These are phyloP conservation scores for Corynorhinus townsendii DNA, from an alignment of 2,113 vertebrate genomes.

Conservation along the genomic window DNA sequence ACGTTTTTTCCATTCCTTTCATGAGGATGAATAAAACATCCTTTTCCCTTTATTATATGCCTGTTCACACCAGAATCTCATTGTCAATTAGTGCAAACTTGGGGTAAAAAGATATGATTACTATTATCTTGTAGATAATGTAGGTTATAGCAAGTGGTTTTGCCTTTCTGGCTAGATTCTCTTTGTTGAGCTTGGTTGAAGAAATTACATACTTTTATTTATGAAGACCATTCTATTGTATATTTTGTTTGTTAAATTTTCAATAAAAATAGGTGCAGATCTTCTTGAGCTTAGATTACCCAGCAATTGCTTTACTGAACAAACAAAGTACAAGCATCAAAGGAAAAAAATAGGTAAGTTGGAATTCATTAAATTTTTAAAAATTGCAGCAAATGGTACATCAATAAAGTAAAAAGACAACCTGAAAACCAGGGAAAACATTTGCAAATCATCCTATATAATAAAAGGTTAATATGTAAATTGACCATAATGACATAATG, in stretches of 20 bases:
- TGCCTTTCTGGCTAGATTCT: neutral
- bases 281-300: neutral
- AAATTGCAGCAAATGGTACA: no score
- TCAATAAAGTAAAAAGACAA: no score
- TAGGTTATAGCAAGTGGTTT: neutral
- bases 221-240: neutral
- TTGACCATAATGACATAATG: no score
- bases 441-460: no score
- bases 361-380: no score
- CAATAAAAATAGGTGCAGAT: neutral
- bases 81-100: neutral
- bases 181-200: neutral
- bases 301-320: no score
- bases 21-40: neutral
- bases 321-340: no score
- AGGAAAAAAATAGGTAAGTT: no score
- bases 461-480: no score
- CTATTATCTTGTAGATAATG: neutral
- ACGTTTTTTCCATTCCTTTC: neutral
- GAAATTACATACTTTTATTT: neutral
- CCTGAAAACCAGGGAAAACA: no score
- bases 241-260: neutral
- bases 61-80: neutral
- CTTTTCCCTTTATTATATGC: neutral
- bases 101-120: neutral